phyloP scores from a whole-genome alignment of 2,113 vertebrate genomes.

The Stigmatopora argus region DNA sequence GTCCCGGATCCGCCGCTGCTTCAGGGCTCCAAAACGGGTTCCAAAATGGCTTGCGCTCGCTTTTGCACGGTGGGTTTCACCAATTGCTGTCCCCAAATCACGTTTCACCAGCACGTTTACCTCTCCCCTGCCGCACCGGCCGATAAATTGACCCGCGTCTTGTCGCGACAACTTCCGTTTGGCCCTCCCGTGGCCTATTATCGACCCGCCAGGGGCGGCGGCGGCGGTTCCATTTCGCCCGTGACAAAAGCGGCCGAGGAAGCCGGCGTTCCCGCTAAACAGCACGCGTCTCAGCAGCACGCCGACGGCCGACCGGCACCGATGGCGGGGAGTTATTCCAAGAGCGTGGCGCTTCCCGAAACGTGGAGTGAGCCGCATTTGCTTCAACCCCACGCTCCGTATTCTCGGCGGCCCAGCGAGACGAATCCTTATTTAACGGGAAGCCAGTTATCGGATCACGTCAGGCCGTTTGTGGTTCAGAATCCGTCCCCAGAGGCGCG shows the following conservation, averaged over 20 bases:
- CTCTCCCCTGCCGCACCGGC: slow-evolving; percentile 17
- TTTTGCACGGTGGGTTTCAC: slow-evolving; percentile 33
- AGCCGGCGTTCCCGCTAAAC: background rate
- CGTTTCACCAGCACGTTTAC: slow-evolving; percentile 58
- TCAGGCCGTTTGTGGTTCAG: background rate
- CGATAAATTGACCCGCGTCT: background rate
- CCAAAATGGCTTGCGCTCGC: slow-evolving; percentile 26
- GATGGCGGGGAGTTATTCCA: background rate
- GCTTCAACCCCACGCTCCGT: background rate
- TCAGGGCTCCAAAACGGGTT: background rate
- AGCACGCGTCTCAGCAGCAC: slow-evolving; percentile 21
- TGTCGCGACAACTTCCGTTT: slow-evolving; percentile 12
- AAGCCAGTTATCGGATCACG: background rate
- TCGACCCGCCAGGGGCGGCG: background rate
- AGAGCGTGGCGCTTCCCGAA: background rate
- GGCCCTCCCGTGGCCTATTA: background rate
- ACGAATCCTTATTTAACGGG: background rate
- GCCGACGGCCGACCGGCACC: slow-evolving; percentile 31
- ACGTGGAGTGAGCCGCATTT: background rate
- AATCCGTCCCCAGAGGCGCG: background rate
- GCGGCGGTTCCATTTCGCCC: background rate
- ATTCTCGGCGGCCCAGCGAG: background rate
- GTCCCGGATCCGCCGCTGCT: background rate
- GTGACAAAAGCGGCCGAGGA: slow-evolving; percentile 12
- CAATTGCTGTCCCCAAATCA: slow-evolving; percentile 52